These are phyloP conservation scores for Laothoe populi DNA, from an alignment of 2,888 invertebrate species.

Conservation along the genomic window DNA sequence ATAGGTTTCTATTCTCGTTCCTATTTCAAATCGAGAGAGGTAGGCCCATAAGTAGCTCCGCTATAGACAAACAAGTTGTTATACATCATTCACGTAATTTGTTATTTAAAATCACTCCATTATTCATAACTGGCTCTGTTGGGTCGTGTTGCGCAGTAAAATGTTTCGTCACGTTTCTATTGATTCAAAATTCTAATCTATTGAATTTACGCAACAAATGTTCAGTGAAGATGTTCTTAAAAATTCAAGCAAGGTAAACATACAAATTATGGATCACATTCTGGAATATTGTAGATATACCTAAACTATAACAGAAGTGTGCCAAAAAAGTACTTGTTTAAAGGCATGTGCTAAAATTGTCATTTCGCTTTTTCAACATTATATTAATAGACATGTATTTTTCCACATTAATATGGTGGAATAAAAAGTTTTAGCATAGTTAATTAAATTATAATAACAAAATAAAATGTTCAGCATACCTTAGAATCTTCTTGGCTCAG, in stretches of 20 bases:
- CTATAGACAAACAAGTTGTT: conserved; percentile 47
- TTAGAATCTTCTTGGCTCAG: too few species aligned
- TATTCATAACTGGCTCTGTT: conserved; percentile 54
- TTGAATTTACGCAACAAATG: conserved; percentile 35
- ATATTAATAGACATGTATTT: too few species aligned
- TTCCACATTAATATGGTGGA: too few species aligned
- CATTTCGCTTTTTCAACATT: too few species aligned
- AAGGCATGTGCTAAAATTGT: too few species aligned
- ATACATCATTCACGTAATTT: conserved; percentile 64
- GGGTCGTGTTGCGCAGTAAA: conserved; percentile 56
- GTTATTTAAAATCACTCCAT: conserved; percentile 64
- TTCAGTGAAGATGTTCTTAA: conserved; percentile 24
- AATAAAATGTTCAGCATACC: too few species aligned
- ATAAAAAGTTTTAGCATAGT: too few species aligned
- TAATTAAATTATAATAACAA: too few species aligned
- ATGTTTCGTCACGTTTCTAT: conserved; percentile 56
- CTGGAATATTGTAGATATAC: background rate
- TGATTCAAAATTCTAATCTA: conserved; percentile 52
- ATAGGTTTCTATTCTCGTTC: background rate
- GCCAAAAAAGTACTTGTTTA: background rate
- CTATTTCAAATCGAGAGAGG: background rate
- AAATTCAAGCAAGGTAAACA: background rate
- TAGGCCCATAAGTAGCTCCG: conserved; percentile 18
- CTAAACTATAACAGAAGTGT: background rate
- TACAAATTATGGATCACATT: background rate